These are phyloP conservation scores for Sternotherus odoratus DNA, from an alignment of 2,797 vertebrate species.

Conservation along the genomic window DNA sequence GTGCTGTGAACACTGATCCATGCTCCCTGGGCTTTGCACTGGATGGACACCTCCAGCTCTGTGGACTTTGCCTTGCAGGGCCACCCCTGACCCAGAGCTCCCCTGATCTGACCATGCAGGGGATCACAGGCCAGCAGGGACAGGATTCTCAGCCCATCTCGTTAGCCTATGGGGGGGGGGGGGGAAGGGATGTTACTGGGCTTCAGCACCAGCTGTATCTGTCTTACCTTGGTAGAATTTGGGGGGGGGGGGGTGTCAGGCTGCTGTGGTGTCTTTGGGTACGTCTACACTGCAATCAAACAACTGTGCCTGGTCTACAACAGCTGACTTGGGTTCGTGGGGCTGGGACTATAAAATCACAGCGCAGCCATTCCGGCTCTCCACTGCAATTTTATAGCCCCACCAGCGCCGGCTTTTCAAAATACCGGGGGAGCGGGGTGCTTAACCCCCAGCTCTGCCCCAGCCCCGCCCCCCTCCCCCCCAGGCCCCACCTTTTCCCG, in stretches of 20 bases:
- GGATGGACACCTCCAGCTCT: not conserved
- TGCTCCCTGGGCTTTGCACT: not conserved
- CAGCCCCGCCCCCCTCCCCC: too few relatives aligned
- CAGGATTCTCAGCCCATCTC: not conserved
- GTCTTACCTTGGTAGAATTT: not conserved
- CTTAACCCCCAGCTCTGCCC: too few relatives aligned
- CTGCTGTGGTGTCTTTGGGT: not conserved
- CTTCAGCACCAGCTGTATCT: not conserved
- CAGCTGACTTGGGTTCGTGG: not conserved
- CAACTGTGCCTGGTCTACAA: not conserved
- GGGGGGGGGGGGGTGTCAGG: too few relatives aligned
- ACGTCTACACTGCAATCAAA: not conserved
- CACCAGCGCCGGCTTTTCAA: too few relatives aligned
- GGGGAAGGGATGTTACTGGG: not conserved
- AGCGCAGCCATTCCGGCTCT: not conserved
- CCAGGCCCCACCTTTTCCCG: too few relatives aligned
- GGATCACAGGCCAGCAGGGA: not conserved
- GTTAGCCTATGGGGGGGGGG: not conserved
- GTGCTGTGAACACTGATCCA: too few relatives aligned
- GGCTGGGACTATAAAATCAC: not conserved
- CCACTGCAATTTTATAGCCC: not conserved
- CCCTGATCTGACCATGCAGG: not conserved
- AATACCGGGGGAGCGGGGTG: too few relatives aligned
- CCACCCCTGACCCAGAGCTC: not conserved
- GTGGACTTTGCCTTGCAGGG: not conserved